phyloP scores from a whole-genome alignment of 1,140 invertebrate genomes.

The Metaphire vulgaris region DNA sequence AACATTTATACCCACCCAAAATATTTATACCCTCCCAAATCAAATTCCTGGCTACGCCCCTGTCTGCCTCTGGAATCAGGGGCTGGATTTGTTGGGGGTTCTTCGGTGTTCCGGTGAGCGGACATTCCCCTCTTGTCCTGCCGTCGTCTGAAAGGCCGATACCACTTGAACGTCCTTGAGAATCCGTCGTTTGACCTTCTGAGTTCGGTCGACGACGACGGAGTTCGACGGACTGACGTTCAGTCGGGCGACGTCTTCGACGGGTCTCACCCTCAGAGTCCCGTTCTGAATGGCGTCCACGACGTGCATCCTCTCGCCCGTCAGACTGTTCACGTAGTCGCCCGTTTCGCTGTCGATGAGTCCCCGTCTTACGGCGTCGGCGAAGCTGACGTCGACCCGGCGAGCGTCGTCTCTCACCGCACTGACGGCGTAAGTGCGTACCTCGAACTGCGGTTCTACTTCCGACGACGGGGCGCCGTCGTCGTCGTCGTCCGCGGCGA shows the following conservation, averaged over 20 bases:
- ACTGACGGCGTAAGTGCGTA: constrained; percentile 44
- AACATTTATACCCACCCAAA: no score
- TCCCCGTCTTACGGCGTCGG: constrained; percentile 31
- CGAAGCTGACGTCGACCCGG: constrained; percentile 37
- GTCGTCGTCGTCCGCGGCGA: constrained; percentile 14
- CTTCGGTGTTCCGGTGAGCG: no score
- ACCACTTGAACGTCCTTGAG: constrained; percentile 36
- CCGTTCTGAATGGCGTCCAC: constrained; percentile 26
- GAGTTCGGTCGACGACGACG: constrained; percentile 40
- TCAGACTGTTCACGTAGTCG: constrained; percentile 32
- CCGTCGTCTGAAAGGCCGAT: constrained; percentile 36
- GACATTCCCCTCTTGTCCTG: no score
- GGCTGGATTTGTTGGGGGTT: no score
- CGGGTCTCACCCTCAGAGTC: constrained; percentile 29
- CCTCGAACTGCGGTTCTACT: constrained; percentile 6
- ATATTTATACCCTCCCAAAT: no score
- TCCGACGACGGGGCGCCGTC: no score
- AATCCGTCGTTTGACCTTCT: constrained; percentile 16
- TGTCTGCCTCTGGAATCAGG: no score
- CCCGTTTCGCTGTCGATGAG: constrained; percentile 42
- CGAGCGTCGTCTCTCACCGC: constrained; percentile 43
- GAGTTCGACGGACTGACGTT: constrained; percentile 46
- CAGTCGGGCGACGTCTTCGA: constrained; percentile 38
- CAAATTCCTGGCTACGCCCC: no score
- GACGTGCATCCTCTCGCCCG: constrained; percentile 26